Percentiles rank a stretch among this genome's conserved stretches.
Conservation (phyloP, 2,888 invertebrate species). For the Temnothorax rugatulus region DNA sequence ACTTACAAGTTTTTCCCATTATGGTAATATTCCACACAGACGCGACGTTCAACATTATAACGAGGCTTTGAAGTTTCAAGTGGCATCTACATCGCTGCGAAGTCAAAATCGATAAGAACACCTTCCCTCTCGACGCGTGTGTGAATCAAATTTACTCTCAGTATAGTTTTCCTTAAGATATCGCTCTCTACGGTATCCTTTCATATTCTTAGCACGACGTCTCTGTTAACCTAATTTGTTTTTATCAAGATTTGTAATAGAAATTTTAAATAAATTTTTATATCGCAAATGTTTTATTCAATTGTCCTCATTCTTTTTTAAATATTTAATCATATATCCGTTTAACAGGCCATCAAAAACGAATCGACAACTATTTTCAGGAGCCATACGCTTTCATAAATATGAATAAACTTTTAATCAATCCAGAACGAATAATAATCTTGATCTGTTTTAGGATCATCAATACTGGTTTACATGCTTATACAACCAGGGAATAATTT, state of each 20-base stretch:
- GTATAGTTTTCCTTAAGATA: slow-evolving; percentile 9
- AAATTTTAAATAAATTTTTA: neutral
- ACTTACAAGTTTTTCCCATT: slow-evolving; percentile 63
- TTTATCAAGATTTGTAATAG: neutral
- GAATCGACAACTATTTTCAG: neutral
- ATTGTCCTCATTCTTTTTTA: neutral
- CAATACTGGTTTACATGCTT: neutral
- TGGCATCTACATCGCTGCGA: slow-evolving; percentile 29
- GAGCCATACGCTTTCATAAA: neutral
- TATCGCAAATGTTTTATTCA: neutral
- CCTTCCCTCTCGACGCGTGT: slow-evolving; percentile 31
- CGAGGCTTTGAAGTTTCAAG: slow-evolving; percentile 42
- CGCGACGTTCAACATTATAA: slow-evolving; percentile 31
- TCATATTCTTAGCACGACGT: neutral
- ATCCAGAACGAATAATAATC: neutral
- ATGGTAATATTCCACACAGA: slow-evolving; percentile 59
- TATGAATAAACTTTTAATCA: slow-evolving; percentile 9
- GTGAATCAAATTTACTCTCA: slow-evolving; percentile 25
- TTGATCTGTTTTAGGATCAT: neutral
- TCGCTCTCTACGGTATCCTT: neutral
- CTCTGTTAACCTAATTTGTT: neutral
- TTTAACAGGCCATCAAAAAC: neutral
- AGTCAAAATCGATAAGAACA: slow-evolving; percentile 49
- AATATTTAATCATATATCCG: neutral
- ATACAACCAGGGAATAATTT: neutral